Conservation (phyloP, 2,797 vertebrate genomes). For the Alauda arvensis region DNA sequence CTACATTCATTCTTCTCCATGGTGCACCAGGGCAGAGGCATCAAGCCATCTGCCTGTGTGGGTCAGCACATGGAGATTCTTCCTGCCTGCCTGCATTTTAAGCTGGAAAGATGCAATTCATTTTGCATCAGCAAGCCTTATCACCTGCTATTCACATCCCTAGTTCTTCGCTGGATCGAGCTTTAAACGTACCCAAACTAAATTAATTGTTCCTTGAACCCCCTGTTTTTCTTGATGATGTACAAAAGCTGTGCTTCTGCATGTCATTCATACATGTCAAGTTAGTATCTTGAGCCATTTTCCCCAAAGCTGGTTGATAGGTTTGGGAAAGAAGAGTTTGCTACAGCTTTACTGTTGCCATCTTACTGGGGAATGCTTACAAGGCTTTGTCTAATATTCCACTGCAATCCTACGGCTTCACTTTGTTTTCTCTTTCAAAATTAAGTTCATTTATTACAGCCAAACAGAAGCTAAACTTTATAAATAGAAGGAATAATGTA, state of each 20-base stretch:
- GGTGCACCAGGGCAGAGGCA: neutral
- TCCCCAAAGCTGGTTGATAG: neutral
- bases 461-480: neutral
- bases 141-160: neutral
- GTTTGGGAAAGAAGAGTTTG: neutral
- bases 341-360: neutral
- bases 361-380: neutral
- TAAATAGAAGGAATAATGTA: neutral
- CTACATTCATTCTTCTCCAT: accelerated
- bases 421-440: neutral
- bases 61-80: neutral
- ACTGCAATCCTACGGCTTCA: neutral
- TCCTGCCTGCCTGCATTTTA: neutral
- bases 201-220: neutral
- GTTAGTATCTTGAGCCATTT: neutral
- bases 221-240: neutral
- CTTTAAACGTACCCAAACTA: neutral
- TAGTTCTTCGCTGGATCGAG: neutral
- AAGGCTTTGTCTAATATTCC: neutral
- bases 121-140: neutral
- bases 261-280: neutral
- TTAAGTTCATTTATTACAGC: neutral
- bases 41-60: accelerated
- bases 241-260: neutral
- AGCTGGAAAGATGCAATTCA: neutral